Evolutionary conservation across 2,888 invertebrate species (phyloP).

Genomic region (Conchocele bisecta): DNA sequence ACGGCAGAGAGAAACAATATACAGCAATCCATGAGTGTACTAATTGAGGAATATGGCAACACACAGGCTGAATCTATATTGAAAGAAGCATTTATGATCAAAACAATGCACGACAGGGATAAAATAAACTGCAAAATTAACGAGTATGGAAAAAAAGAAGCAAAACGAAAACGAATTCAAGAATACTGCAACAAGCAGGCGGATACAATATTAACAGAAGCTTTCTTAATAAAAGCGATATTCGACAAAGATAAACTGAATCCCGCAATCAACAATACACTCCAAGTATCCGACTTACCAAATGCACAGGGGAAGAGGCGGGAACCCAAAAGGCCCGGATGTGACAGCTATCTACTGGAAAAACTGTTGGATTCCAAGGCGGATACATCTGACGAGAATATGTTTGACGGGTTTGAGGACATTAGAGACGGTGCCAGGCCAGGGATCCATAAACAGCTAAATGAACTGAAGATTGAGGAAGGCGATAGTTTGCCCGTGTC

Average conservation of each 20-base stretch:
- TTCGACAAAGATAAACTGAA: slow-evolving; percentile 21
- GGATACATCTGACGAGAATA: slow-evolving; percentile 21
- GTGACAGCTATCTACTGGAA: slow-evolving; percentile 38
- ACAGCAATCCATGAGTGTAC: no score
- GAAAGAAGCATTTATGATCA: no score
- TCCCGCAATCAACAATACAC: not conserved
- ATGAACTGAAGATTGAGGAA: no score
- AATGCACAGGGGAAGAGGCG: not conserved
- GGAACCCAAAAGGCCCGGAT: no score
- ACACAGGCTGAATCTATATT: no score
- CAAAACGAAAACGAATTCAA: slow-evolving; percentile 12
- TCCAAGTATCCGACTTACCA: slow-evolving; percentile 3
- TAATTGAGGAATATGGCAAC: no score
- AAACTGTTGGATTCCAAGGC: slow-evolving; percentile 39
- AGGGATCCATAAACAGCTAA: no score
- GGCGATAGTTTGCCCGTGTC: no score
- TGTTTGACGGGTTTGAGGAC: slow-evolving; percentile 19
- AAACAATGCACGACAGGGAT: no score
- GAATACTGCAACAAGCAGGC: slow-evolving; percentile 32
- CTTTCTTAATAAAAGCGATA: slow-evolving; percentile 45
- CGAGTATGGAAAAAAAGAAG: no score
- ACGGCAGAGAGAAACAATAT: no score
- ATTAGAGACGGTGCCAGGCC: not conserved
- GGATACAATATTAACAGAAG: slow-evolving; percentile 41
- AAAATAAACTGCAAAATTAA: no score